These are phyloP conservation scores for Rhynchotus rufescens DNA, from an alignment of 2,797 vertebrate genomes.

Conservation along the genomic window DNA sequence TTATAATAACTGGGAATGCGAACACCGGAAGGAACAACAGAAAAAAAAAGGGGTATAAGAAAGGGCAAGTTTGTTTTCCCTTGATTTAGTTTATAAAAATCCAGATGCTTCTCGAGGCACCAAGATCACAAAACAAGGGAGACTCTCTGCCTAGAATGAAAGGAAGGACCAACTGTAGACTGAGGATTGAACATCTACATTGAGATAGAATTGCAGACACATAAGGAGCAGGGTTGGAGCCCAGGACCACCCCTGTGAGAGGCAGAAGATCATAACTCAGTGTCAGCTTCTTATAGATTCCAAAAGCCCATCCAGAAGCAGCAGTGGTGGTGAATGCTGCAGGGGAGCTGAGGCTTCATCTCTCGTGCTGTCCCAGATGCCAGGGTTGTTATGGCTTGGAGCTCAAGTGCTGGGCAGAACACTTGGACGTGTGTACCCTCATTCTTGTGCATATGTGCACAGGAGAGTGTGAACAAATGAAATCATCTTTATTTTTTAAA, in stretches of 20 bases:
- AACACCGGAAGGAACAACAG: neutral
- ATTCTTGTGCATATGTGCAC: fast-evolving
- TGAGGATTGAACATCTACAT: neutral
- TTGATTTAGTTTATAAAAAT: neutral
- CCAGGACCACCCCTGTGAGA: neutral
- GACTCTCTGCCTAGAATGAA: neutral
- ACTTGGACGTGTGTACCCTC: fast-evolving
- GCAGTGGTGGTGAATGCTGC: fast-evolving
- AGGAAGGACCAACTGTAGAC: neutral
- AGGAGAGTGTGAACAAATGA: fast-evolving
- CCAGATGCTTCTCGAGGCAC: neutral
- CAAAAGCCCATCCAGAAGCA: neutral
- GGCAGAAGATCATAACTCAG: neutral
- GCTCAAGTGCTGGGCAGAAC: fast-evolving
- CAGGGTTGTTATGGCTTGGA: neutral
- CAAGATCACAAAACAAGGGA: neutral
- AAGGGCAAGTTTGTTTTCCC: neutral
- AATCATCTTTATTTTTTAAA: neutral
- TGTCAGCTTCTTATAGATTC: neutral
- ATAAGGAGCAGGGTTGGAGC: neutral
- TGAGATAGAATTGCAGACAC: neutral
- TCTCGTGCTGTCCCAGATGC: fast-evolving
- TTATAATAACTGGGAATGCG: neutral
- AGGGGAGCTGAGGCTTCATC: neutral
- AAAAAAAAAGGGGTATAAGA: neutral